Base-by-base conservation (phyloP, 23 tunicate species). In the Ciona savignyi region DNA sequence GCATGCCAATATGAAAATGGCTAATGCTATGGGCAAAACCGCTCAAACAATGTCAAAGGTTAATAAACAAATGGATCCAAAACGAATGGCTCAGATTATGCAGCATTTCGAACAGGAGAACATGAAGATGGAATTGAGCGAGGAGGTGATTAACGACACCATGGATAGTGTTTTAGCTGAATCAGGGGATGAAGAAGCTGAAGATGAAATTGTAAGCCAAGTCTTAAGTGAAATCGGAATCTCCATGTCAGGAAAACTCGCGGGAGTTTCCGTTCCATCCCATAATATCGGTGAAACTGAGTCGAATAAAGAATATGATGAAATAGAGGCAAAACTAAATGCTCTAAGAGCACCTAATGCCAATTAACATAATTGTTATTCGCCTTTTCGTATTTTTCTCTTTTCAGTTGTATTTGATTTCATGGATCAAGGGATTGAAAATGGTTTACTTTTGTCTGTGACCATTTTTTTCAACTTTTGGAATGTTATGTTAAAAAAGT, bases 1-100 rank as follows among this genome's bases (percentile, higher is more conserved):
- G 99, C 86, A 94, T 56, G 68, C 99, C 1, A 94, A 94, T 60
- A 87, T 87, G 89, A 94, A 94, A 66, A 87, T 94, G 99, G 99
- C 99, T 2, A 86, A 86, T 23, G 94, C 88, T 27, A 94, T 94
- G 99, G 99, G 95, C 29, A 62, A 82, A 0, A 87, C 99, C n/a
- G 86, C 99, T 34, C 87, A 94, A 67, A 87, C 99, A 21, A 94
- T 94, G 99, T 69, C 85, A 0, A 75, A 93, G 23, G 86, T 94
- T 61, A 94, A 94, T 42, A 83, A 82, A 33, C 86, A 82, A 72
- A 94, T 94, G 99, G 82, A 94, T 51, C 90, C 99, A 22, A 88
- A 94, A 49, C 87, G 87, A 60, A 64, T 94, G 71, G 90, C 95
- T 0, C 66, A 87, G 74, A 82, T 85, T 9, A 94, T 94, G 95